Evolutionary conservation across 35 echinoderm and acorn worm genomes (phyloP).

Genomic region (Lytechinus pictus): DNA sequence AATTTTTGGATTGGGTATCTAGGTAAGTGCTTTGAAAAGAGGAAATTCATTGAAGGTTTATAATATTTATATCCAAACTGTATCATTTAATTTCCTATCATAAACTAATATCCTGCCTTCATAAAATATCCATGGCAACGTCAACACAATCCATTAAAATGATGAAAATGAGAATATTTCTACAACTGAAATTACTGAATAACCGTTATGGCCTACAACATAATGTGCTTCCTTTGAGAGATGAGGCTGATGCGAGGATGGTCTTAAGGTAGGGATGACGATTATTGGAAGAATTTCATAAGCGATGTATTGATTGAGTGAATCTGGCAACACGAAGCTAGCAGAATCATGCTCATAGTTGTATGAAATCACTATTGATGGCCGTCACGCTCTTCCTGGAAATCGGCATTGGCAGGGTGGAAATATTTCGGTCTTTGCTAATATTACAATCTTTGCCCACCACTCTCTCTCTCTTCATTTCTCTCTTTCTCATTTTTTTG

Average conservation of each 20-base stretch:
- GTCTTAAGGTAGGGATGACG: background rate
- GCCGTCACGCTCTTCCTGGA: background rate
- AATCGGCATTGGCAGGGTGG: background rate
- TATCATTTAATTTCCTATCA: background rate
- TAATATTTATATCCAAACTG: background rate
- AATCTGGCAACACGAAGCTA: background rate
- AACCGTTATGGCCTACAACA: background rate
- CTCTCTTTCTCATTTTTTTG: background rate
- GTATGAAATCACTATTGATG: background rate
- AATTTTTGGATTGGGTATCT: background rate
- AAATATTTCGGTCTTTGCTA: constrained; percentile 9
- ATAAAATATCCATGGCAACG: background rate
- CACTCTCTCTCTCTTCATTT: background rate
- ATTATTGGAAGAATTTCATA: constrained; percentile 15
- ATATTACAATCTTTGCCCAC: background rate
- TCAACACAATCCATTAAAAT: background rate
- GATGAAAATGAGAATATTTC: background rate
- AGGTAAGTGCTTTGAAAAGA: background rate
- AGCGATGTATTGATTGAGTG: background rate
- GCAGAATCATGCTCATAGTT: background rate
- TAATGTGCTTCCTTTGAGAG: background rate
- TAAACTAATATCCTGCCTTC: background rate
- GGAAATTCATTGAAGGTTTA: background rate
- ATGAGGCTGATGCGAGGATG: background rate
- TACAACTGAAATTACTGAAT: background rate